Percentiles rank a stretch among this genome's conserved stretches.
phyloP scores from a whole-genome alignment of 2,888 invertebrate genomes.

The Cantharis rustica region DNA sequence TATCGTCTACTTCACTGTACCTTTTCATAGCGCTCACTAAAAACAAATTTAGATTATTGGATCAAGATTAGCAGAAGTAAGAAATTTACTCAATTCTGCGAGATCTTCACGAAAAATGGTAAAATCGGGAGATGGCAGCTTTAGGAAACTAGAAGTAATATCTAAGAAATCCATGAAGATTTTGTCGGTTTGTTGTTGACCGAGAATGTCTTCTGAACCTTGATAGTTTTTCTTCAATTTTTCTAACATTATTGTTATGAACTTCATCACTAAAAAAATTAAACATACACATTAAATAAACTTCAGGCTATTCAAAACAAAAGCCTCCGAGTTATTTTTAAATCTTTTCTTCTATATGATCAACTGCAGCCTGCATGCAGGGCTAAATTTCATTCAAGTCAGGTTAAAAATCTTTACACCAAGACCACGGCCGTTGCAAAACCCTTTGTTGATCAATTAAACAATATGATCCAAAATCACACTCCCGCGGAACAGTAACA shows the following conservation, averaged over 20 bases:
- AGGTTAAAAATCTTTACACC: too few relatives aligned
- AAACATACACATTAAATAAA: too few relatives aligned
- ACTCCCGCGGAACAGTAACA: too few relatives aligned
- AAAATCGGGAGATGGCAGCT: background rate
- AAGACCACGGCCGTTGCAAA: too few relatives aligned
- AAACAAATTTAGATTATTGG: background rate
- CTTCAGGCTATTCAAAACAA: too few relatives aligned
- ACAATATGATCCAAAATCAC: too few relatives aligned
- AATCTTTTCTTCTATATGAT: too few relatives aligned
- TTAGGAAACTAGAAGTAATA: background rate
- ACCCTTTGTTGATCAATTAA: too few relatives aligned
- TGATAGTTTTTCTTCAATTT: background rate
- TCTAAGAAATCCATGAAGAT: background rate
- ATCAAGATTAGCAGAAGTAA: background rate
- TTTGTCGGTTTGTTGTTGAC: background rate
- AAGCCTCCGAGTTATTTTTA: too few relatives aligned
- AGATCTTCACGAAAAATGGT: background rate
- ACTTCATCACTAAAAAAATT: background rate
- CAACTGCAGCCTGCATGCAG: too few relatives aligned
- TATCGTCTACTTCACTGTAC: background rate
- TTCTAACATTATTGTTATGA: background rate
- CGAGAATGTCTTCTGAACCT: background rate
- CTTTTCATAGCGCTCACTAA: background rate
- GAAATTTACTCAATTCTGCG: background rate
- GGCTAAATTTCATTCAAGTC: too few relatives aligned